These are phyloP conservation scores for Aphidius colemani DNA, from an alignment of 2,888 invertebrate genomes.

Conservation along the genomic window DNA sequence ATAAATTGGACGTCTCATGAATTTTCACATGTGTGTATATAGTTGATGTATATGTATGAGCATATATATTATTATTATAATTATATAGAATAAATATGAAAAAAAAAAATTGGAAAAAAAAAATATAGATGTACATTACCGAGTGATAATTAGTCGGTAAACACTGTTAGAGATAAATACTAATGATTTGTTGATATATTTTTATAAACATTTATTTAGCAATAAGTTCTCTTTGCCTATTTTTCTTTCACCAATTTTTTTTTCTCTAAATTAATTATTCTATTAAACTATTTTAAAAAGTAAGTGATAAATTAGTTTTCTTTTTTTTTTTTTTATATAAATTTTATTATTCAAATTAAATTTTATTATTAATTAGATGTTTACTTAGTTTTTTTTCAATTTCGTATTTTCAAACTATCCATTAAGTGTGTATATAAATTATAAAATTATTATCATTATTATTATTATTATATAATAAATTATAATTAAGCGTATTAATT, in stretches of 20 bases:
- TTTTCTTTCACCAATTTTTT: slow-evolving; percentile 11
- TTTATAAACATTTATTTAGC: slow-evolving; percentile 58
- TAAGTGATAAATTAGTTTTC: background rate
- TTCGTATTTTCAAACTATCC: too few species aligned
- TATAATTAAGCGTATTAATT: too few species aligned
- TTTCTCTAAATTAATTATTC: background rate
- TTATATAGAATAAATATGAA: slow-evolving; percentile 25
- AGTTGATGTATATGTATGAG: slow-evolving; percentile 51
- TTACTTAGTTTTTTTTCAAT: too few species aligned
- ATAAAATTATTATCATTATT: background rate
- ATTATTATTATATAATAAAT: slow-evolving; percentile 6
- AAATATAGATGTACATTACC: slow-evolving; percentile 24
- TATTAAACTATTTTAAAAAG: too few species aligned
- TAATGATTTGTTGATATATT: slow-evolving; percentile 59
- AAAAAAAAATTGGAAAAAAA: slow-evolving; percentile 6
- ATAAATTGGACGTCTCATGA: too few species aligned
- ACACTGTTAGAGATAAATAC: slow-evolving; percentile 55
- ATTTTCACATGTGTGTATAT: slow-evolving; percentile 44
- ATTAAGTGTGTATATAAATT: background rate
- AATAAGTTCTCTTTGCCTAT: slow-evolving; percentile 42
- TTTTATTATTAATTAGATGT: too few species aligned
- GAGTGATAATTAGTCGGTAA: slow-evolving; percentile 25
- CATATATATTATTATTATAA: slow-evolving; percentile 44
- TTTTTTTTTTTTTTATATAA: background rate
- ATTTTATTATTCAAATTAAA: too few species aligned